These are phyloP conservation scores for Zapornia atra DNA, from an alignment of 2,113 vertebrate species.

Conservation along the genomic window DNA sequence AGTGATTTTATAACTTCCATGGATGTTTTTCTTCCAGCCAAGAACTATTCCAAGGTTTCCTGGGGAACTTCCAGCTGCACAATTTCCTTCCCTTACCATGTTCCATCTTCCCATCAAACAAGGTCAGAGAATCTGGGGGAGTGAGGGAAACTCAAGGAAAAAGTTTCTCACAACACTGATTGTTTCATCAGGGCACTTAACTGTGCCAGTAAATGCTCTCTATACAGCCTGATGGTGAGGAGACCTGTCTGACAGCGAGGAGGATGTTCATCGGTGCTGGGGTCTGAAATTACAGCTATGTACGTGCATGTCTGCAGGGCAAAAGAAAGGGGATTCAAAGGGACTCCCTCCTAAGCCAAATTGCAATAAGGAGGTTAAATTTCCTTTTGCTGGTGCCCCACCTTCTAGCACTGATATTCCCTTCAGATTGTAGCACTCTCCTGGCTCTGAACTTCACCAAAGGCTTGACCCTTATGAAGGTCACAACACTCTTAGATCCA, in stretches of 20 bases:
- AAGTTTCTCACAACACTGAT: neutral
- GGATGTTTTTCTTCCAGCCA: neutral
- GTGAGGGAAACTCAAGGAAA: neutral
- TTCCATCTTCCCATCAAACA: neutral
- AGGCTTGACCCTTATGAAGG: neutral
- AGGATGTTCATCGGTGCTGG: neutral
- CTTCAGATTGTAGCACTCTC: neutral
- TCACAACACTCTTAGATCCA: neutral
- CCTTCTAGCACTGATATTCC: fast-evolving
- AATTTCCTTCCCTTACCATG: neutral
- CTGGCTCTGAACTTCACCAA: neutral
- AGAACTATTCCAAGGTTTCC: neutral
- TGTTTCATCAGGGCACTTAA: neutral
- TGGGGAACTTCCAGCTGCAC: neutral
- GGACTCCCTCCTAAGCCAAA: neutral
- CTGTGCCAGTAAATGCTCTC: neutral
- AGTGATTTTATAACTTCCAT: neutral
- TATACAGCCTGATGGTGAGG: neutral
- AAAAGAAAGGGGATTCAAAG: neutral
- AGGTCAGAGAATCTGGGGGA: neutral
- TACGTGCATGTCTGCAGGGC: fast-evolving
- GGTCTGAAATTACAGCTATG: neutral
- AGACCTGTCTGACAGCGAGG: neutral
- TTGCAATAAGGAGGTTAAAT: neutral
- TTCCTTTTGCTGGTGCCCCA: neutral